Evolutionary conservation across 2,888 invertebrate species (phyloP), one percentile per base, ranked within the genome.

Genomic region (Campoplex nolae): DNA sequence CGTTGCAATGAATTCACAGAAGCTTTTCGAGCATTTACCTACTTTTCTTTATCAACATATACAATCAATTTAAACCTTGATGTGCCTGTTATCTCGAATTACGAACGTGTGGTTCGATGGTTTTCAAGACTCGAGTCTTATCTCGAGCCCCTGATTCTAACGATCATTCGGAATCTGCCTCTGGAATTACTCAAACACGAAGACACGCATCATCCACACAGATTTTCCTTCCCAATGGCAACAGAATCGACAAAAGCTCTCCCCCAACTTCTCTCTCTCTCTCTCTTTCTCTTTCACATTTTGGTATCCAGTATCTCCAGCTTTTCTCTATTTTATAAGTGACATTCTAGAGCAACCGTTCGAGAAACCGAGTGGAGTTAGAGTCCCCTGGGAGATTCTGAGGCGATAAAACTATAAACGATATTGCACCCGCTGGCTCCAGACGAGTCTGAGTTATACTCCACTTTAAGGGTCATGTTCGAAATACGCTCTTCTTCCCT

Each of bases 371-470:
- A 48, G n/a, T 3, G 28, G 51, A 71, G 48, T 45, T 35, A 67
- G 45, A 73, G 80, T 51, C 76, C 58, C 74, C 56, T 48, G 81
- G 77, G 81, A 77, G 67, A 85, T 85, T 74, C 51, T 51, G 35
- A 42, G 74, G 68, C 78, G 74, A 85, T 82, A 85, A 85, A 85
- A 74, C 82, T 82, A 71, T 80, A 85, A 78, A 73, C 82, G 67
- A 78, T 82, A 73, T 80, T 80, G 80, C 67, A 51, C 80, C 28
- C 73, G 74, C 65, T 74, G 74, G 73, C 67, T 82, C 56, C 38
- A 62, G 80, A 58, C 58, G 45, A 80, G 73, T 80, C 51, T 80
- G 73, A 80, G 73, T 80, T 80, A 80, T 56, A 73, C 38, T 8
- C 56, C 62, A 80, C 73, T 81, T 81, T 81, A 73, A 81, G 80